Evolutionary conservation across 2,888 invertebrate genomes (phyloP), one percentile per base, ranked within the genome.

Genomic region (Perizoma flavofasciatum): DNA sequence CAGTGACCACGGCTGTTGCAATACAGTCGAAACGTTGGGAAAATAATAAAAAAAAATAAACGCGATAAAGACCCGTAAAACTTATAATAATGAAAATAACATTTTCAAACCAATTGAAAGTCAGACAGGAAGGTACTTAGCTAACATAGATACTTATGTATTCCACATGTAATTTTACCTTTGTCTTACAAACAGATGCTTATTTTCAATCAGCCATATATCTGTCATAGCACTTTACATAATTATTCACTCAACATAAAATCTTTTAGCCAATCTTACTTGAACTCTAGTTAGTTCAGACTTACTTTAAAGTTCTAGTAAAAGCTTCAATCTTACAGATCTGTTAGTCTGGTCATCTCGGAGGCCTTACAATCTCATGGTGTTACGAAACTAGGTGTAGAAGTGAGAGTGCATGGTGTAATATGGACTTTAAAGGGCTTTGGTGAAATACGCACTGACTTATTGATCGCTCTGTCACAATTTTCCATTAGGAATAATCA

Each of bases 341-440:
- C 67, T 49, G 61, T 55, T 58, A 67, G n/a, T 62, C 62, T 75
- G 73, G 78, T 71, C 61, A 55, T 55, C 59, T 66, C 73, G 70
- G n/a, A 77, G 79, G 79, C 78, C 78, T 71, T 70, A 77, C 78
- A 84, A 83, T 82, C 82, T 84, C 77, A 75, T 73, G 69, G 72
- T 72, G 79, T 85, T 81, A 80, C 77, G 86, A 82, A 84, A 85
- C 74, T 66, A 65, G 69, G 67, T 66, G 61, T 65, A 70, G 64
- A 75, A 76, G 83, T 81, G 84, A 83, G 85, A 85, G 83, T 79
- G 58, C 39, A 56, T 61, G 53, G 52, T 61, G 54, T 49, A 58
- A 49, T 45, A 59, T 50, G 43, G 52, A 47, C 55, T 59, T 35
- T 61, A 49, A 60, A 61, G 58, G 65, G 65, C 63, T 61, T 52